A percentile compares a stretch with the other conserved stretches of the same genome.
Conservation (phyloP, 1,140 invertebrate species). For the Trinorchestia longiramus region DNA sequence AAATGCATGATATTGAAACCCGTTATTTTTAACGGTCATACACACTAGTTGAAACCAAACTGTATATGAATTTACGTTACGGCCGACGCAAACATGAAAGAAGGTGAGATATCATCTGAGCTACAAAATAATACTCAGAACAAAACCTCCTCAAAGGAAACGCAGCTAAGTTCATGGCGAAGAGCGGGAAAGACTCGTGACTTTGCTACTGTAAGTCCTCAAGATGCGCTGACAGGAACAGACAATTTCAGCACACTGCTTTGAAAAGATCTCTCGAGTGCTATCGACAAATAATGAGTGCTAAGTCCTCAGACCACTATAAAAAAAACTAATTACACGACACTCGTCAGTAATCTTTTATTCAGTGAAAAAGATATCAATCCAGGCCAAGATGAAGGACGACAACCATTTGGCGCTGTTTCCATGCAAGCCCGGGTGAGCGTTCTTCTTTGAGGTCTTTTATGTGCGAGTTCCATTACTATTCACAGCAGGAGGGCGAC, state of each 20-base stretch:
- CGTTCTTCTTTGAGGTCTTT: conserved; percentile 46
- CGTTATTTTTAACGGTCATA: too few relatives aligned
- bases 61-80: too few relatives aligned
- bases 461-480: conserved; percentile 43
- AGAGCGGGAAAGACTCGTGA: too few relatives aligned
- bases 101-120: too few relatives aligned
- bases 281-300: not conserved
- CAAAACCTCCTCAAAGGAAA: too few relatives aligned
- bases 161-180: too few relatives aligned
- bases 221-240: not conserved
- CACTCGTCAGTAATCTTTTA: not conserved
- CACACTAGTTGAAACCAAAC: too few relatives aligned
- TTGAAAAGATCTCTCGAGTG: not conserved
- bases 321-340: not conserved
- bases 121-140: too few relatives aligned
- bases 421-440: conserved; percentile 1
- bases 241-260: not conserved
- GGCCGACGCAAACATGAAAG: too few relatives aligned
- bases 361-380: not conserved
- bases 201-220: not conserved
- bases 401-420: conserved; percentile 8
- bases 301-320: not conserved
- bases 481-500: conserved; percentile 26
- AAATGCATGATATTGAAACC: too few relatives aligned
- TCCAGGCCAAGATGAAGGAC: not conserved